These are phyloP conservation scores for Dicrostonyx torquatus DNA, from an alignment of 2,797 vertebrate genomes.

Conservation along the genomic window DNA sequence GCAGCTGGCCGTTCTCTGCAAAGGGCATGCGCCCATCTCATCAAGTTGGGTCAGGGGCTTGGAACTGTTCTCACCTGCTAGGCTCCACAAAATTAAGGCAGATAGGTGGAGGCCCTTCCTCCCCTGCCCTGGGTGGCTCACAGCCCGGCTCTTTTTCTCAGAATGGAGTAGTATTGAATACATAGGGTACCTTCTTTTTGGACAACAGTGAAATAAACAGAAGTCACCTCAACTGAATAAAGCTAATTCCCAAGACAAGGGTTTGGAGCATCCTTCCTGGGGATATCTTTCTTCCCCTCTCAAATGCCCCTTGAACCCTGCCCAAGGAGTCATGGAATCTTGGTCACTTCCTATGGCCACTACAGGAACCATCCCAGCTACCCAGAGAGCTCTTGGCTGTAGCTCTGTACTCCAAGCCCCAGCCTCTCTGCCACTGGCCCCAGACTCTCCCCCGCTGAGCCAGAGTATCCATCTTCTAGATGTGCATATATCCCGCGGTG, in stretches of 20 bases:
- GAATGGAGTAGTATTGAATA: too few relatives aligned
- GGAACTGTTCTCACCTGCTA: not conserved
- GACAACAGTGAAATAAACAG: not conserved
- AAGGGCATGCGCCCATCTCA: not conserved
- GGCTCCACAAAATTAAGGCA: not conserved
- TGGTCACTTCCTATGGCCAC: not conserved
- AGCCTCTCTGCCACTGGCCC: not conserved
- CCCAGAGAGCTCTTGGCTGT: not conserved
- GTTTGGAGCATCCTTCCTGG: too few relatives aligned
- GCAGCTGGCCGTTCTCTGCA: not conserved
- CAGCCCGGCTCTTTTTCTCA: not conserved
- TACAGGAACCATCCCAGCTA: not conserved
- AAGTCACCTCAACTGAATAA: not conserved
- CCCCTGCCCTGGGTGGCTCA: not conserved
- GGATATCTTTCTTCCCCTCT: not conserved
- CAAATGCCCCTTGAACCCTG: fast-evolving
- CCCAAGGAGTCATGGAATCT: too few relatives aligned
- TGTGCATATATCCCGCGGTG: not conserved
- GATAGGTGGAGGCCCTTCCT: not conserved
- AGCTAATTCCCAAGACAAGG: not conserved
- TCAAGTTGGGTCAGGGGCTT: not conserved
- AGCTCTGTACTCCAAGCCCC: fast-evolving
- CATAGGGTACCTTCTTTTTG: too few relatives aligned
- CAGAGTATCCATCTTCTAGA: not conserved
- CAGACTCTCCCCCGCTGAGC: not conserved